phyloP scores from a whole-genome alignment of 2,113 vertebrate species.

The Gorsachius goisagi region DNA sequence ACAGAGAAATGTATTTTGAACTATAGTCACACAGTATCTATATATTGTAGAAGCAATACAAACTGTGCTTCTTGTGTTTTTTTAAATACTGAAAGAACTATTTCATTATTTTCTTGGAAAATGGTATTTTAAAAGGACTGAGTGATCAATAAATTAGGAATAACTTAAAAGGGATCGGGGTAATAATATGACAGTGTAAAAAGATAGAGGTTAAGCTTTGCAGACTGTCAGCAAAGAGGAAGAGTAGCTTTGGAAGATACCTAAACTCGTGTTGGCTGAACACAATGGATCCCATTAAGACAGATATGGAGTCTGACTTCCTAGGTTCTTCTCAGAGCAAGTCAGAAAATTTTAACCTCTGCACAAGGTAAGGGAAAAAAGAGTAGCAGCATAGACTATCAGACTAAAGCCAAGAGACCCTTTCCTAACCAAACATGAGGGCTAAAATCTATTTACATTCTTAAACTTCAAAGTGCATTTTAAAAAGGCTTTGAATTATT shows the following conservation, averaged over 20 bases:
- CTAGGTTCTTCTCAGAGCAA: neutral
- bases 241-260: neutral
- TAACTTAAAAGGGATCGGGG: neutral
- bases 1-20: neutral
- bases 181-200: neutral
- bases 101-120: neutral
- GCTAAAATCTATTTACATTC: neutral
- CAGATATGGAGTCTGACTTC: neutral
- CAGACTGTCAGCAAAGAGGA: neutral
- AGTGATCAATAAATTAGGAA: neutral
- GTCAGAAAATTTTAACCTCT: neutral
- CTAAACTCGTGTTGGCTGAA: neutral
- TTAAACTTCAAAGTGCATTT: neutral
- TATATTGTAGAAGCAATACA: neutral
- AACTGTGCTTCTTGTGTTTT: neutral
- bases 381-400: neutral
- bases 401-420: neutral
- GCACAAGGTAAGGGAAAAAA: neutral
- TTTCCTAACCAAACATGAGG: neutral
- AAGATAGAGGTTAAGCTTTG: neutral
- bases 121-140: neutral
- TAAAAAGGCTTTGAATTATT: neutral
- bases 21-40: neutral
- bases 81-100: neutral
- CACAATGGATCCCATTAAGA: neutral